Evolutionary conservation across 2,888 invertebrate genomes (phyloP), one percentile per base, ranked within the genome.

Genomic region (Miltochrista miniata): DNA sequence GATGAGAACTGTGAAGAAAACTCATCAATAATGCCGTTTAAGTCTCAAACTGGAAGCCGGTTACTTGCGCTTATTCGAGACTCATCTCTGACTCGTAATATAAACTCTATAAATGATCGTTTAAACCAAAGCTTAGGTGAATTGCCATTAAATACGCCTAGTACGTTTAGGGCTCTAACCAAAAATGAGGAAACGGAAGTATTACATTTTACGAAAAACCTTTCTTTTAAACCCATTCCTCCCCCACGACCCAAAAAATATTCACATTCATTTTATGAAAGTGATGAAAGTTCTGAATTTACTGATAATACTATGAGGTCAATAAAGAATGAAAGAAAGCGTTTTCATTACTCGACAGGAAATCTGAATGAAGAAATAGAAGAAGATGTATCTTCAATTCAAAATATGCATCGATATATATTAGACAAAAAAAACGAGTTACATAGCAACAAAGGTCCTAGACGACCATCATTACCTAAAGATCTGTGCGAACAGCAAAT

Each of bases 401-500:
- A 91, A 80, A 84, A 90, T 41, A 85, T 90, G 87, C 91, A 91
- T 54, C 77, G 85, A 61, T 79, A 84, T 68, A 83, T 76, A 54
- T 81, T 77, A 10, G 79, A 80, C 51, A 66, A 77, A 1, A 74
- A 83, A 60, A 79, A 87, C 56, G 59, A 73, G 51, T 61, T 70
- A 29, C 67, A 40, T 53, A 65, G 74, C 31, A 48, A 64, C 15
- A 66, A 73, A 47, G 60, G 64, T 52, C 90, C 90, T 1, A 72
- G 91, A 45, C 85, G 94, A 44, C 92, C 93, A 7, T 95, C 95
- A 12, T 78, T 95, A 43, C 95, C 95, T 0, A 93, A 94, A 68
- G 94, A 95, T 70, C 77, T 95, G 72, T 93, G 92, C 80, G 93
- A 93, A 51, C 90, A 92, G 63, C 94, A 94, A 85, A 92, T 95